These are phyloP conservation scores for Cerastoderma edule DNA, from an alignment of 2,888 invertebrate genomes.

Conservation along the genomic window DNA sequence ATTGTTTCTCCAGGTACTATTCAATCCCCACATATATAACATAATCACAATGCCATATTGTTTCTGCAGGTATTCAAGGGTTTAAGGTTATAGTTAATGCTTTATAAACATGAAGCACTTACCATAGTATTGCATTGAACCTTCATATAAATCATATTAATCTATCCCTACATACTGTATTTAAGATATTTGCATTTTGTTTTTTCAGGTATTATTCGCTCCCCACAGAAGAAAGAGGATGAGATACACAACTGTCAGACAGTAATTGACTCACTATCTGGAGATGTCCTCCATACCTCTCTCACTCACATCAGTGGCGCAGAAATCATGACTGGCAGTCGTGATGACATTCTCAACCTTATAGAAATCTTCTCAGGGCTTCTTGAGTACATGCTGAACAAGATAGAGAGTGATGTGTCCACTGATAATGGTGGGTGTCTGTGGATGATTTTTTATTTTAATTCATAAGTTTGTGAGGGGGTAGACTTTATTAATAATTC, in stretches of 20 bases:
- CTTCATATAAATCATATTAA: background rate
- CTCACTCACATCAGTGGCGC: conserved; percentile 82
- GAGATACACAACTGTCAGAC: conserved; percentile 82
- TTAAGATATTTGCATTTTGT: background rate
- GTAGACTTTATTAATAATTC: no score
- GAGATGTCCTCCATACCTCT: conserved; percentile 81
- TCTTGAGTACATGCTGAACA: conserved; percentile 81
- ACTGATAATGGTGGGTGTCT: conserved; percentile 63
- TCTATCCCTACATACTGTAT: no score
- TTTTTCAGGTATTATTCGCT: conserved; percentile 70
- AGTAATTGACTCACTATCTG: conserved; percentile 81
- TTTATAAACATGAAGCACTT: background rate
- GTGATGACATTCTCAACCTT: conserved; percentile 78
- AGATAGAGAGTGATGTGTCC: conserved; percentile 79
- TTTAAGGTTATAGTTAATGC: background rate
- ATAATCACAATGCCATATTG: background rate
- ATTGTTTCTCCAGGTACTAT: no score
- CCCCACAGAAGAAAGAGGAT: conserved; percentile 77
- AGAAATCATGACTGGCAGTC: conserved; percentile 75
- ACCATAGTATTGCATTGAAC: background rate
- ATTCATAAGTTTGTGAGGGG: no score
- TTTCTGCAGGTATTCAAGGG: background rate
- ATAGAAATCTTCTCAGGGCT: conserved; percentile 82
- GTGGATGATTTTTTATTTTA: no score
- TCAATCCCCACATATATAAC: no score